Conservation (phyloP, 2,888 invertebrate species). For the Dione juno region DNA sequence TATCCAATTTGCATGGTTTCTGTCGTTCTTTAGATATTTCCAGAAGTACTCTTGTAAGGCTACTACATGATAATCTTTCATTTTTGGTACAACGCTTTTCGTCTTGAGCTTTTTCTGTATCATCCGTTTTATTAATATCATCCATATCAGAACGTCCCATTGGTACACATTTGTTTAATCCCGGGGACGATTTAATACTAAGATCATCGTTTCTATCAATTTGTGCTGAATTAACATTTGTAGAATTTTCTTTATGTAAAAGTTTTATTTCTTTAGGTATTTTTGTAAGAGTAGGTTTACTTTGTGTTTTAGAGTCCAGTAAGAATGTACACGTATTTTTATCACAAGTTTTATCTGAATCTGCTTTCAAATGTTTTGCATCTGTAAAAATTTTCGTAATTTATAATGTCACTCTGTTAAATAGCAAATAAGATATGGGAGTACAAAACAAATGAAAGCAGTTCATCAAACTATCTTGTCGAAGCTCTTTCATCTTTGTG, state of each 20-base stretch:
- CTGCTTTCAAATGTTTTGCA: slow-evolving; percentile 57
- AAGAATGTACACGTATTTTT: slow-evolving; percentile 42
- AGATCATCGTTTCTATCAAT: neutral
- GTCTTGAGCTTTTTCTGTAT: neutral
- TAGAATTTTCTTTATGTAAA: neutral
- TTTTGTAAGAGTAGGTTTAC: neutral
- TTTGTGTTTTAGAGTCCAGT: slow-evolving; percentile 30
- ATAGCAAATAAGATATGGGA: slow-evolving; percentile 58
- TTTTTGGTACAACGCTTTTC: slow-evolving; percentile 8
- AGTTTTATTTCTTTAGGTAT: neutral
- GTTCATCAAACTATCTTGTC: neutral
- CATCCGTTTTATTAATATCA: neutral
- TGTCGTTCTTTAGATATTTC: slow-evolving; percentile 16
- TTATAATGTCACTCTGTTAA: neutral
- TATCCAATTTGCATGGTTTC: slow-evolving; percentile 2
- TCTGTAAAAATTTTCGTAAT: slow-evolving; percentile 57
- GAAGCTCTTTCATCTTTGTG: neutral
- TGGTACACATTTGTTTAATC: neutral
- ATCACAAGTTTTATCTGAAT: slow-evolving; percentile 45
- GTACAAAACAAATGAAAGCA: slow-evolving; percentile 66
- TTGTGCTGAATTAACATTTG: slow-evolving; percentile 15
- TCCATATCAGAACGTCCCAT: neutral
- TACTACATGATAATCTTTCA: slow-evolving; percentile 4
- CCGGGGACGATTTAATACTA: neutral
- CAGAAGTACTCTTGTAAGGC: slow-evolving; percentile 23